phyloP scores from a whole-genome alignment of 1,140 invertebrate species.

The Phortica variegata region DNA sequence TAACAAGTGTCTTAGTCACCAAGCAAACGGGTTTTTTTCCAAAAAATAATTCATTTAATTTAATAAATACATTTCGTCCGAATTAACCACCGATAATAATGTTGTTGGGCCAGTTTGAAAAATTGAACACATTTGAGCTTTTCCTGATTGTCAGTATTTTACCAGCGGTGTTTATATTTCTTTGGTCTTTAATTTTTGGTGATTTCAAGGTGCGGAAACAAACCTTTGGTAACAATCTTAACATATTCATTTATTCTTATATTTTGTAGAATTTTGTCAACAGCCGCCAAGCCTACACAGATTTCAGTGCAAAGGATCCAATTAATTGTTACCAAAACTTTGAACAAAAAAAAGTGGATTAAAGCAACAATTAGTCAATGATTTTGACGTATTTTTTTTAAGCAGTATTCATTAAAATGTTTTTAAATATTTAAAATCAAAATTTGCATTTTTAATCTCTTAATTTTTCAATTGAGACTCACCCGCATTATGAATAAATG shows the following conservation, averaged over 20 bases:
- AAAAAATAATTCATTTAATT: background rate
- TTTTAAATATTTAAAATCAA: no score
- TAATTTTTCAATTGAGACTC: no score
- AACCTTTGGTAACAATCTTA: slow-evolving; percentile 4
- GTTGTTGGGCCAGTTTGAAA: no score
- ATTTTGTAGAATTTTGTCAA: slow-evolving; percentile 32
- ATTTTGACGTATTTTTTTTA: no score
- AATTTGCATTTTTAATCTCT: no score
- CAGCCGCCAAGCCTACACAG: slow-evolving; percentile 29
- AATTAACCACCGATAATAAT: no score
- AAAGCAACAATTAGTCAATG: no score
- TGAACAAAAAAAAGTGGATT: slow-evolving; percentile 18
- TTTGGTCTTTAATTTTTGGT: slow-evolving; percentile 42
- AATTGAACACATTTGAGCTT: slow-evolving; percentile 34
- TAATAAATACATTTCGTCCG: slow-evolving; percentile 11
- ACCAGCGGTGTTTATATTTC: slow-evolving; percentile 35
- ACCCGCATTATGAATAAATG: no score
- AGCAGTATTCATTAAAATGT: no score
- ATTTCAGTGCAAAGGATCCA: slow-evolving; percentile 37
- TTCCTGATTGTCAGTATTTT: slow-evolving; percentile 27
- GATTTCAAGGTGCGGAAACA: slow-evolving; percentile 34
- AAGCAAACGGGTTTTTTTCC: no score
- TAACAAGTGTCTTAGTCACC: no score
- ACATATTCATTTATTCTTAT: background rate
- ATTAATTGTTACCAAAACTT: slow-evolving; percentile 49